Evolutionary conservation across 2,797 vertebrate species (phyloP).

Genomic region (Rhinoraja longicauda): DNA sequence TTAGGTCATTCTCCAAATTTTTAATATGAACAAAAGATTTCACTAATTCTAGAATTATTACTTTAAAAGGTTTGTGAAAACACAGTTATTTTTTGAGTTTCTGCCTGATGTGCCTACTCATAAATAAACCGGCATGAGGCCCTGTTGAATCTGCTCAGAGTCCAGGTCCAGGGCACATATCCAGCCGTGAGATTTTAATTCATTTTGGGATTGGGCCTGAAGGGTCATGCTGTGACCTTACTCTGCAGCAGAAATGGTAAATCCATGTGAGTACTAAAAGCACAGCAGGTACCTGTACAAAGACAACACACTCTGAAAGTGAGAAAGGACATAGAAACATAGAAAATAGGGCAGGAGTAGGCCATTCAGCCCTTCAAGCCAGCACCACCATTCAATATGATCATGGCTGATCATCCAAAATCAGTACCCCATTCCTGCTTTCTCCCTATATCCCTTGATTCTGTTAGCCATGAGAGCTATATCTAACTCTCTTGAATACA

Average conservation of each 20-base stretch:
- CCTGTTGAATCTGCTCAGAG: background rate
- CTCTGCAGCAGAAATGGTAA: background rate
- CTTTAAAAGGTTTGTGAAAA: background rate
- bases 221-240: background rate
- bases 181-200: background rate
- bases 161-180: background rate
- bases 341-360: too few relatives aligned
- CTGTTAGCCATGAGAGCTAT: too few relatives aligned
- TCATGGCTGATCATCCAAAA: too few relatives aligned
- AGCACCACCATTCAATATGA: too few relatives aligned
- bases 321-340: too few relatives aligned
- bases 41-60: background rate
- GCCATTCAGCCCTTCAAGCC: too few relatives aligned
- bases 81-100: background rate
- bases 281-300: background rate
- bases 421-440: too few relatives aligned
- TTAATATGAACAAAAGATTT: background rate
- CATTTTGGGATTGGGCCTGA: background rate
- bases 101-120: background rate
- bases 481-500: too few relatives aligned
- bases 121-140: background rate
- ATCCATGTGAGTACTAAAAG: background rate
- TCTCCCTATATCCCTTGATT: too few relatives aligned
- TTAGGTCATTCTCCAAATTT: background rate
- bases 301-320: background rate